These are phyloP conservation scores for Enteromius paludinosus DNA, from an alignment of 2,797 vertebrate species.

Conservation along the genomic window DNA sequence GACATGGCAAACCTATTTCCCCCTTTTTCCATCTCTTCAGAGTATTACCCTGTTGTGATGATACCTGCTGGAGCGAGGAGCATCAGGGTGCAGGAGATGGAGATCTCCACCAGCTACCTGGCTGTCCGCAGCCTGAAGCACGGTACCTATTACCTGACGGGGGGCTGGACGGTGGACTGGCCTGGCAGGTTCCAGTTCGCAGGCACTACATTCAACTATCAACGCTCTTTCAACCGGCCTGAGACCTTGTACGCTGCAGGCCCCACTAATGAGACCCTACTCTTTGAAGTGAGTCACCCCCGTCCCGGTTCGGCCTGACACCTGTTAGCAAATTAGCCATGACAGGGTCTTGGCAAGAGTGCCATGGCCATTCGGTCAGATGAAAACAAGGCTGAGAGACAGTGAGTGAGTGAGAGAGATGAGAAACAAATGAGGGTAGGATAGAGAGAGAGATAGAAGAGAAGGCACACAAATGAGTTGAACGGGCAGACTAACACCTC, in stretches of 20 bases:
- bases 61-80: slow-evolving; percentile 89
- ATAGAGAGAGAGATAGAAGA: slow-evolving; percentile 19
- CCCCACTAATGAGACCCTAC: slow-evolving; percentile 94
- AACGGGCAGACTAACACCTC: slow-evolving; percentile 49
- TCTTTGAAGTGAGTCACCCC: slow-evolving; percentile 91
- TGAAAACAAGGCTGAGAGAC: slow-evolving; percentile 57
- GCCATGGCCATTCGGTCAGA: slow-evolving; percentile 56
- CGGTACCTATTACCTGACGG: slow-evolving; percentile 88
- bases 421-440: slow-evolving; percentile 19
- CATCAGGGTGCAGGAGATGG: slow-evolving; percentile 85
- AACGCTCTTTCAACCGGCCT: slow-evolving; percentile 85
- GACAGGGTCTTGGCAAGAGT: slow-evolving; percentile 69
- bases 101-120: slow-evolving; percentile 90
- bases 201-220: slow-evolving; percentile 90
- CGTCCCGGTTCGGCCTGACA: slow-evolving; percentile 63
- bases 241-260: slow-evolving; percentile 89
- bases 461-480: slow-evolving; percentile 27
- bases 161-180: slow-evolving; percentile 95
- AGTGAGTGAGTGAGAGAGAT: slow-evolving; percentile 39
- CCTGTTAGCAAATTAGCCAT: slow-evolving; percentile 67
- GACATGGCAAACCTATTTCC: background rate
- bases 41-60: slow-evolving; percentile 89
- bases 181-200: slow-evolving; percentile 91
- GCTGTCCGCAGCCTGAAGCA: slow-evolving; percentile 84
- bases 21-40: slow-evolving; percentile 67